Conservation (phyloP, 2,888 invertebrate species). For the Eupithecia vulgata region DNA sequence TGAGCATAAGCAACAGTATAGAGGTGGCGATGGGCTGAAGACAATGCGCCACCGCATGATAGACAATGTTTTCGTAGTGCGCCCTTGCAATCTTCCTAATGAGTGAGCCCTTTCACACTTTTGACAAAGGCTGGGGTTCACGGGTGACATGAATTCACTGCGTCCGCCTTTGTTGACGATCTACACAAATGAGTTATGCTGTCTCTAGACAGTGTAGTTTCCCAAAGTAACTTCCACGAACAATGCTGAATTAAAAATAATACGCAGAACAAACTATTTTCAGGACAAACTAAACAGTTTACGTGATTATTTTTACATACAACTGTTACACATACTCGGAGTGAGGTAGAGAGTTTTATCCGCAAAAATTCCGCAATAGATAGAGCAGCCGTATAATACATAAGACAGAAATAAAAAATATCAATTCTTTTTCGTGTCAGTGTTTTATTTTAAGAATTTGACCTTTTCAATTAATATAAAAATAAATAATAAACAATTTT, state of each 20-base stretch:
- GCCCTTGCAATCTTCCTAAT: slow-evolving; percentile 84
- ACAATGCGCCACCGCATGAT: slow-evolving; percentile 68
- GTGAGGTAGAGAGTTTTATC: neutral
- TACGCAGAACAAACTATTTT: neutral
- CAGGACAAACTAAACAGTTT: neutral
- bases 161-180: slow-evolving; percentile 68
- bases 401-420: too few species aligned
- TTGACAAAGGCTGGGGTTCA: slow-evolving; percentile 79
- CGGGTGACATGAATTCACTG: slow-evolving; percentile 77
- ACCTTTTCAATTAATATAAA: too few species aligned
- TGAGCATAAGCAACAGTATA: slow-evolving; percentile 63
- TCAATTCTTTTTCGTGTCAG: too few species aligned
- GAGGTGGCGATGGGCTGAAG: slow-evolving; percentile 64
- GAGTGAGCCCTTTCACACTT: slow-evolving; percentile 83
- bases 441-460: too few species aligned
- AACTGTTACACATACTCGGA: neutral
- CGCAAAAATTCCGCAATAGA: too few species aligned
- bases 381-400: too few species aligned
- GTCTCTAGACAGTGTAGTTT: slow-evolving; percentile 25
- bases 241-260: slow-evolving; percentile 18
- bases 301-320: neutral
- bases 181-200: slow-evolving; percentile 56
- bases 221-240: slow-evolving; percentile 30
- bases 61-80: slow-evolving; percentile 72
- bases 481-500: too few species aligned